Evolutionary conservation across 2,113 vertebrate species (phyloP), one percentile per base, ranked within the genome.

Genomic region (Zosterops lateralis): DNA sequence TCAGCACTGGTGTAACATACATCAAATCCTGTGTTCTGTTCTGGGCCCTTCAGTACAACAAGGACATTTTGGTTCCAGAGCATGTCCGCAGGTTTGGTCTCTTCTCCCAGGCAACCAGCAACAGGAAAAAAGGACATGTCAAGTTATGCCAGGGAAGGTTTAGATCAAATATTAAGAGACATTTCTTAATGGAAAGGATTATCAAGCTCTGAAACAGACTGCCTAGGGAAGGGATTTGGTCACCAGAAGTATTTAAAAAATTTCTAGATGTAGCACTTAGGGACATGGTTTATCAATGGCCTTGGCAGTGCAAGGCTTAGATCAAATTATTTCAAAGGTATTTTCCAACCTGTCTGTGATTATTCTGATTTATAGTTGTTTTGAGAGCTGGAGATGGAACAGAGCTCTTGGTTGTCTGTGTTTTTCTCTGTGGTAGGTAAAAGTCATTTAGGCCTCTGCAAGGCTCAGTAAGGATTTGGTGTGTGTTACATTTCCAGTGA

Each of bases 1-100:
- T 58, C 0, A 0, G 4, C 1, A 2, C 9, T 38, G 24, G 7
- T 16, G 40, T 11, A n/a, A 7, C 3, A 1, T 14, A 9, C 8
- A 17, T 45, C 22, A 7, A 40, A 29, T 16, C 11, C 38, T 65
- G 16, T 31, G 12, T 4, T 5, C 8, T 16, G 8, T 45, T 58
- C 2, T 60, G 20, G 17, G 10, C 5, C 24, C 3, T 7, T 82
- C n/a, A 12, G 0, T 67, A 0, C 4, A 47, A 12, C 38, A 47
- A 68, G 0, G 29, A 3, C 7, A 16, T 13, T 8, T 0, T 2
- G 17, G 1, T 26, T 17, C 20, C 61, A 51, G 60, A 73, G 17
- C 6, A 0, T 9, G 9, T 36, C 18, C 58, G 28, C 36, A 11
- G 10, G 2, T 2, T 34, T 3, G 1, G 29, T 4, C 4, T 29